Evolutionary conservation across 2,888 invertebrate species (phyloP).

Genomic region (Eupithecia inturbata): DNA sequence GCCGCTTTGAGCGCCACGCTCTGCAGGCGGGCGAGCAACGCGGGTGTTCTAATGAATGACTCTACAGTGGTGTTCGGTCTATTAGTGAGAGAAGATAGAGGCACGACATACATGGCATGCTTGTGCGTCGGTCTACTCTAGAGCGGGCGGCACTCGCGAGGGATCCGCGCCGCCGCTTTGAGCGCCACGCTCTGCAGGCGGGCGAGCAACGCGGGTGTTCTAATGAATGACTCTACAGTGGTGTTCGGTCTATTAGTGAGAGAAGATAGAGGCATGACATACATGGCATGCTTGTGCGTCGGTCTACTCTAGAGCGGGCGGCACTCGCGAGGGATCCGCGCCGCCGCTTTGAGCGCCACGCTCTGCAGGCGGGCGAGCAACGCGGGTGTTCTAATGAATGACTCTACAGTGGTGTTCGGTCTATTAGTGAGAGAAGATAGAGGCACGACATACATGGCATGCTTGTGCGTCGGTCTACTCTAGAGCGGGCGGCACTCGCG

Average conservation of each 20-base stretch:
- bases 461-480: slow-evolving; percentile 2
- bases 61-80: too few relatives aligned
- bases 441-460: slow-evolving; percentile 7
- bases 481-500: slow-evolving; percentile 7
- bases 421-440: slow-evolving; percentile 1
- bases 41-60: too few relatives aligned
- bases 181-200: background rate
- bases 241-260: too few relatives aligned
- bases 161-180: background rate
- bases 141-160: slow-evolving; percentile 5
- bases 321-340: slow-evolving; percentile 1
- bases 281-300: slow-evolving; percentile 5
- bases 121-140: slow-evolving; percentile 3
- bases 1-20: background rate
- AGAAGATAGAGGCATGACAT: slow-evolving; percentile 5
- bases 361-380: background rate
- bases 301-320: slow-evolving; percentile 3
- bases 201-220: background rate
- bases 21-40: background rate
- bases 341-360: background rate
- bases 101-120: slow-evolving; percentile 7
- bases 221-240: too few relatives aligned
- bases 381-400: too few relatives aligned
- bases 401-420: too few relatives aligned
- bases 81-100: slow-evolving; percentile 2